Evolutionary conservation across 1,140 invertebrate species (phyloP), one percentile per base, ranked within the genome.

Genomic region (Bombus superbus): DNA sequence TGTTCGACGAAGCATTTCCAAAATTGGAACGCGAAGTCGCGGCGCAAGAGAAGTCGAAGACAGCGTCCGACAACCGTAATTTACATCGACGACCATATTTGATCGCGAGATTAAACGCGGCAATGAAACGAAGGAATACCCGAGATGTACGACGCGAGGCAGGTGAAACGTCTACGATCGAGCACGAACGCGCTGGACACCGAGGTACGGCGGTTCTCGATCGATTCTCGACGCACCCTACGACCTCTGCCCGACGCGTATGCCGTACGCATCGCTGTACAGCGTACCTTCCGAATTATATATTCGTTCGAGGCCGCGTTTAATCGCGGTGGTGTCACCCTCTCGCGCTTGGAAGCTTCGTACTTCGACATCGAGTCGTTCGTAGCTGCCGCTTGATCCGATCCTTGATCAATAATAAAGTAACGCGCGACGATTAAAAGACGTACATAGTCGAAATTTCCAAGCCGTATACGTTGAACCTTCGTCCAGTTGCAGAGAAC

Each of bases 181-280:
- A 73, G 75, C 59, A 84, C 80, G 66, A 73, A 75, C 59, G 79
- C 59, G 35, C 71, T 72, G 59, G 64, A 68, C 83, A 40, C 83
- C 77, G 81, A 83, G 85, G 85, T 81, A 85, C 88, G 87, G 79
- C 71, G 76, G 76, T 89, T 77, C 83, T 76, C 82, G 86, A 90
- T 91, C 89, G 89, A 91, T 91, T 73, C 86, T 28, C 81, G 78
- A 88, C 88, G 88, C 86, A 86, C 82, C 79, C 89, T 86, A 88
- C 81, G 89, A 91, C 84, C 86, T 82, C 42, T 81, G 76, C 53
- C 47, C 81, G 81, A 74, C 66, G 53, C 85, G 66, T 84, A 73
- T 66, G 80, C 71, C 83, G 57, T 83, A 66, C 59, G 82, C 83
- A 69, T 44, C 79, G 66, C 71, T 32, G n/a, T 15, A 13, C 28